Conservation (phyloP, 2,888 invertebrate genomes). For the Lithophane socia region DNA sequence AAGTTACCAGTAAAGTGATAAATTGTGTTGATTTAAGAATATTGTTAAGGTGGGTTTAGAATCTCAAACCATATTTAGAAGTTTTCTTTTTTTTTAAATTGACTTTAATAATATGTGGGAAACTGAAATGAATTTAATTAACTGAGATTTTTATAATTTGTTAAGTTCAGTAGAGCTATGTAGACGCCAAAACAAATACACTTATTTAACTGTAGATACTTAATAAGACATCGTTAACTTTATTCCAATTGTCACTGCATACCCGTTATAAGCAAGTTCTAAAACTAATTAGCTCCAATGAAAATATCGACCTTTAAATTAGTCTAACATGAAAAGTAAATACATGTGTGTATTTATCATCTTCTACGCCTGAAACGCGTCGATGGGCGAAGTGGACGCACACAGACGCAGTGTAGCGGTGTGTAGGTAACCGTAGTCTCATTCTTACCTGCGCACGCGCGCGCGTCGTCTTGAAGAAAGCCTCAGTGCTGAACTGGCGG, state of each 20-base stretch:
- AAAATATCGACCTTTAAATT: slow-evolving; percentile 37
- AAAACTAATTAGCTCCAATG: slow-evolving; percentile 1
- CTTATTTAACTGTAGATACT: not conserved
- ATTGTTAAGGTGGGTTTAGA: not conserved
- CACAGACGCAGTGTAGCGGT: slow-evolving; percentile 67
- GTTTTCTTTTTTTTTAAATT: no score
- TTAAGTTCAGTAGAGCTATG: not conserved
- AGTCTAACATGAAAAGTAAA: slow-evolving; percentile 52
- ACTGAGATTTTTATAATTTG: not conserved
- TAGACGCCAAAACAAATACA: not conserved
- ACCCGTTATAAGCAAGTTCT: not conserved
- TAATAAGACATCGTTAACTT: not conserved
- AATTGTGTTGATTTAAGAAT: not conserved
- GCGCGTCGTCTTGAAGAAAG: slow-evolving; percentile 86
- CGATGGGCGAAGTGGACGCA: slow-evolving; percentile 67
- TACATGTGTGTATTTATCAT: slow-evolving; percentile 22
- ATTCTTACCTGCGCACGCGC: slow-evolving; percentile 85
- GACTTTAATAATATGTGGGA: no score
- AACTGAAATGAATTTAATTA: not conserved
- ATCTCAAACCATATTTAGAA: no score
- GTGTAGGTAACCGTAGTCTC: slow-evolving; percentile 81
- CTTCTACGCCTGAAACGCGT: slow-evolving; percentile 61
- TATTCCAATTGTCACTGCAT: no score
- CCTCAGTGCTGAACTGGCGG: slow-evolving; percentile 89
- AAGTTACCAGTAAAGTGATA: not conserved